phyloP scores from a whole-genome alignment of 2,888 invertebrate species.

The Poecilobothrus nobilitatus region DNA sequence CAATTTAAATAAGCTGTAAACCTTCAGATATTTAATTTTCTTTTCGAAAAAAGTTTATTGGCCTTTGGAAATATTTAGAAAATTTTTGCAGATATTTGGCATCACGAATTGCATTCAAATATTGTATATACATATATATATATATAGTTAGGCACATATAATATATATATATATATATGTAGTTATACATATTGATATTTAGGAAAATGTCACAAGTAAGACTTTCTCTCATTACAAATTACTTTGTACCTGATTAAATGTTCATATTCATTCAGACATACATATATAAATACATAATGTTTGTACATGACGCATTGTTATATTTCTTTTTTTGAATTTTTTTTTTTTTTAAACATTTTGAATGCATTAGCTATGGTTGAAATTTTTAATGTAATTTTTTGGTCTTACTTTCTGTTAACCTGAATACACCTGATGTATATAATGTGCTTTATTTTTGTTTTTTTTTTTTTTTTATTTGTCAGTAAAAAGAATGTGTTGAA shows the following conservation, averaged over 20 bases:
- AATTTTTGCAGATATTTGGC: background rate
- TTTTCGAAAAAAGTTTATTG: background rate
- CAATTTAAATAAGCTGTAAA: too few relatives aligned
- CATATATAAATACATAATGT: background rate
- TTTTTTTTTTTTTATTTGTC: too few relatives aligned
- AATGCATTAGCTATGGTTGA: background rate
- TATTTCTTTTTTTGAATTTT: background rate
- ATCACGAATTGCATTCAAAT: too few relatives aligned
- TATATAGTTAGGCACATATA: too few relatives aligned
- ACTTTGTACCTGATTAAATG: background rate
- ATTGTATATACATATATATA: too few relatives aligned
- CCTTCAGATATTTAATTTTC: too few relatives aligned
- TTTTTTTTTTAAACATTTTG: background rate
- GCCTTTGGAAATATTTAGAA: constrained; percentile 1
- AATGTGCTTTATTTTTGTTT: too few relatives aligned
- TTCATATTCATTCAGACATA: background rate
- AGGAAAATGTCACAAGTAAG: background rate
- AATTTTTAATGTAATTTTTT: background rate
- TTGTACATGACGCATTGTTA: too few relatives aligned
- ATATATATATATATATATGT: too few relatives aligned
- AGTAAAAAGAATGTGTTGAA: too few relatives aligned
- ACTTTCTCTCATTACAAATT: constrained; percentile 1
- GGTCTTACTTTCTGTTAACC: background rate
- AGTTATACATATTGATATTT: too few relatives aligned
- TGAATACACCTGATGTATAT: background rate